Evolutionary conservation across 1,140 invertebrate species (phyloP).

Genomic region (Asbolus verrucosus): DNA sequence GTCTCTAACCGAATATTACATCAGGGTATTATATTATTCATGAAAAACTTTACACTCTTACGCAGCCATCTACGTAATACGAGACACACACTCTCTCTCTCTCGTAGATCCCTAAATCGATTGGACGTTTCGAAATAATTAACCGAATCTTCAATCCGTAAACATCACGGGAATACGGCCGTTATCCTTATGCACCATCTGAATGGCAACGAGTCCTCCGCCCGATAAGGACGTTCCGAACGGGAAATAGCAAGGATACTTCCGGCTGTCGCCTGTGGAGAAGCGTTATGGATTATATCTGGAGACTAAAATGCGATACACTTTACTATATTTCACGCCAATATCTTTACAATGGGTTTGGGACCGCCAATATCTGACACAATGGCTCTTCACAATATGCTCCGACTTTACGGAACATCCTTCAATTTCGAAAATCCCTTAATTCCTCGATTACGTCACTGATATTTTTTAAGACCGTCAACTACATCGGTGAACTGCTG

Average conservation of each 20-base stretch:
- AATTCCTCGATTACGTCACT: no score
- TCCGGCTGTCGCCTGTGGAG: conserved; percentile 48
- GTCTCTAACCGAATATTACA: conserved; percentile 43
- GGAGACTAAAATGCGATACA: neutral
- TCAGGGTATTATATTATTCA: conserved; percentile 46
- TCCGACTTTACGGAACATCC: no score
- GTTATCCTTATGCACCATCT: conserved; percentile 26
- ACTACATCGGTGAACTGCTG: no score
- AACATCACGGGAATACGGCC: no score
- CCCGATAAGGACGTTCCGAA: conserved; percentile 52
- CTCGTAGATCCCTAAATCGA: conserved; percentile 15
- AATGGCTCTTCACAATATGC: no score
- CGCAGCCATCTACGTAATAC: neutral
- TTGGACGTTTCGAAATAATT: conserved; percentile 1
- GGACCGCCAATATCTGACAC: no score
- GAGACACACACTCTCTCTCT: neutral
- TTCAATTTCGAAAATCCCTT: no score
- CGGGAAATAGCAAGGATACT: conserved; percentile 51
- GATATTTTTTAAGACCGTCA: no score
- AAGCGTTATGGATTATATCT: conserved; percentile 47
- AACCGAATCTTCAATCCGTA: neutral
- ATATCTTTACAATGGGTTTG: no score
- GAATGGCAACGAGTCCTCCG: conserved; percentile 9
- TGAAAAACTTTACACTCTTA: conserved; percentile 46
- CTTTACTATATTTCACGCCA: no score